A percentile compares a stretch with the other conserved stretches of the same genome.
These are phyloP conservation scores for Chroicocephalus ridibundus DNA, from an alignment of 2,113 vertebrate species.

Conservation along the genomic window DNA sequence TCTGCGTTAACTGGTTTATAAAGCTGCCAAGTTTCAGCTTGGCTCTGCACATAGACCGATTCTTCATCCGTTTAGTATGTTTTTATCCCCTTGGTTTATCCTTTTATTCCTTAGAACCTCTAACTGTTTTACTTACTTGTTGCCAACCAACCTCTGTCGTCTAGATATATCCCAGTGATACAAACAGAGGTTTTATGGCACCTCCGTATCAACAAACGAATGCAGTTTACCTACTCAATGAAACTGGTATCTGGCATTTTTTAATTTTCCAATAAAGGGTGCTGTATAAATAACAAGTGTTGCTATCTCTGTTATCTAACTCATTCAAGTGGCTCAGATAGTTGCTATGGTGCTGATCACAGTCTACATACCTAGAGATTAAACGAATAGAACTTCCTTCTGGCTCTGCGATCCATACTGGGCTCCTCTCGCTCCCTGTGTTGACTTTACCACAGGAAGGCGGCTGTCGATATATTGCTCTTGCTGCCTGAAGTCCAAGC, in stretches of 20 bases:
- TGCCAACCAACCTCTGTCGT: not conserved
- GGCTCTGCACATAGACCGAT: not conserved
- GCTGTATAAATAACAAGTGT: constrained; percentile 33
- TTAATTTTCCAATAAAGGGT: constrained; percentile 44
- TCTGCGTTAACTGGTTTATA: constrained; percentile 40
- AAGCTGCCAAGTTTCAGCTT: constrained; percentile 39
- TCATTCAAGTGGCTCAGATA: constrained; percentile 6
- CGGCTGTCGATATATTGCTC: not conserved
- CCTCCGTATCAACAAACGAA: not conserved
- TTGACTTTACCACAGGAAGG: not conserved
- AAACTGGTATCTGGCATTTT: constrained; percentile 25
- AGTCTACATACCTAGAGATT: constrained; percentile 2
- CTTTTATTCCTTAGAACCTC: constrained; percentile 16
- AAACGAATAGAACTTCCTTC: not conserved
- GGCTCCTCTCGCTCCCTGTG: not conserved
- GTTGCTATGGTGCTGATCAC: constrained; percentile 3
- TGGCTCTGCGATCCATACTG: not conserved
- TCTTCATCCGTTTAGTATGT: not conserved
- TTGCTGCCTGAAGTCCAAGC: not conserved
- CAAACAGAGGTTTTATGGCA: not conserved
- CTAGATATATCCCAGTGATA: not conserved
- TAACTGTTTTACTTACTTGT: not conserved
- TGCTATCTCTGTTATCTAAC: constrained; percentile 2
- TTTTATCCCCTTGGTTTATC: constrained; percentile 26
- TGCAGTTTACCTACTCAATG: constrained; percentile 10